Conservation (phyloP, 2,888 invertebrate genomes). For the Nematopogon swammerdamellus region DNA sequence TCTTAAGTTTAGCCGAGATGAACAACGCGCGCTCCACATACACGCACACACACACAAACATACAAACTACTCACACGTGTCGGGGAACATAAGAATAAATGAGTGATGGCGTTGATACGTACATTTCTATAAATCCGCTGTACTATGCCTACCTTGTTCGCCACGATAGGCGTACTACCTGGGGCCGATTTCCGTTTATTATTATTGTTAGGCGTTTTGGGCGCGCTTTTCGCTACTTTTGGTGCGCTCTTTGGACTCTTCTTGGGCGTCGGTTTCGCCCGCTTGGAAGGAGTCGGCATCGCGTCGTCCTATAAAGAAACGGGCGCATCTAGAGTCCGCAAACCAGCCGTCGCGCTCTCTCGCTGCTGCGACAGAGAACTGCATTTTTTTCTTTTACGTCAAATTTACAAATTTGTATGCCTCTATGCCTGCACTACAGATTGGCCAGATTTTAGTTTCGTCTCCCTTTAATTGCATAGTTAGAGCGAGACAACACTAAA, state of each 20-base stretch:
- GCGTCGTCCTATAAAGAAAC: slow-evolving; percentile 1
- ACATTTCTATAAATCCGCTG: slow-evolving; percentile 59
- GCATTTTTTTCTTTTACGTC: too few relatives aligned
- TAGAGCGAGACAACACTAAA: too few relatives aligned
- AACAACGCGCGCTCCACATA: too few relatives aligned
- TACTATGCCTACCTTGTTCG: slow-evolving; percentile 58
- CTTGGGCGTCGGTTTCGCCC: slow-evolving; percentile 4
- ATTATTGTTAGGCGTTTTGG: slow-evolving; percentile 20
- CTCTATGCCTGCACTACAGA: too few relatives aligned
- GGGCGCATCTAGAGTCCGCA: too few relatives aligned
- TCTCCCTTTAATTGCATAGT: too few relatives aligned
- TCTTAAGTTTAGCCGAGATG: too few relatives aligned
- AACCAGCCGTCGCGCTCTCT: too few relatives aligned
- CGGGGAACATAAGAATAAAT: background rate
- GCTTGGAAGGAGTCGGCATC: slow-evolving; percentile 4
- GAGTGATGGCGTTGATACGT: slow-evolving; percentile 44
- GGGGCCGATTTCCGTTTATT: slow-evolving; percentile 30
- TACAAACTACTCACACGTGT: background rate
- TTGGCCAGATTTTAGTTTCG: too few relatives aligned
- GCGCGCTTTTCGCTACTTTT: slow-evolving; percentile 20
- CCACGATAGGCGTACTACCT: slow-evolving; percentile 45
- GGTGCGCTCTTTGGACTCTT: slow-evolving; percentile 2
- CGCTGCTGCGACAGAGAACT: too few relatives aligned
- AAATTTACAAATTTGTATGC: too few relatives aligned
- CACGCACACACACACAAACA: slow-evolving; percentile 6